phyloP scores from a whole-genome alignment of 2,888 invertebrate species.

The Antitype chi region DNA sequence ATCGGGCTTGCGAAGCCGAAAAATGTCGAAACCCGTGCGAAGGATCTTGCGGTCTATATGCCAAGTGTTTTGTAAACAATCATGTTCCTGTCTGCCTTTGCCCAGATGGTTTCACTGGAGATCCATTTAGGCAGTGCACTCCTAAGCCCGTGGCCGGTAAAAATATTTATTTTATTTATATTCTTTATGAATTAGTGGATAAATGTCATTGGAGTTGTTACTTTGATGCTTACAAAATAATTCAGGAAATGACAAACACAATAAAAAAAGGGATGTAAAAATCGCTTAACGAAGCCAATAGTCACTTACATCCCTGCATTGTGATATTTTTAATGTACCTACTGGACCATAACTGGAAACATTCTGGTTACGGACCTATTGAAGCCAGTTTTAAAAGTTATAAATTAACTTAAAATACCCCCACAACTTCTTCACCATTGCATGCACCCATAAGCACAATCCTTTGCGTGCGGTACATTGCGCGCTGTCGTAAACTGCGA shows the following conservation, averaged over 20 bases:
- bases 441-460: too few species aligned
- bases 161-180: not conserved
- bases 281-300: not conserved
- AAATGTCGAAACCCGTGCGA: conserved; percentile 93
- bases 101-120: conserved; percentile 92
- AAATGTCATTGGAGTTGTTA: not conserved
- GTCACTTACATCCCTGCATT: not conserved
- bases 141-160: conserved; percentile 88
- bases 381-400: not conserved
- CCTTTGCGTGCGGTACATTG: too few species aligned
- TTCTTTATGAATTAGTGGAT: not conserved
- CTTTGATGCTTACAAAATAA: not conserved
- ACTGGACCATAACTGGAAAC: not conserved
- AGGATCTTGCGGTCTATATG: conserved; percentile 92
- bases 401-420: not conserved
- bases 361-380: not conserved
- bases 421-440: too few species aligned
- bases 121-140: conserved; percentile 93
- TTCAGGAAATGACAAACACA: not conserved
- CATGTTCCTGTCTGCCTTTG: conserved; percentile 94
- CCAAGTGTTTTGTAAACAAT: conserved; percentile 92
- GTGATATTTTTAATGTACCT: not conserved
- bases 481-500: too few species aligned
- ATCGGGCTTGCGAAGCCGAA: conserved; percentile 92
- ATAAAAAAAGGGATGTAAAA: not conserved